Percentiles rank a stretch among this genome's conserved stretches.
Conservation (phyloP, 2,113 vertebrate species). For the Rutilus rutilus region DNA sequence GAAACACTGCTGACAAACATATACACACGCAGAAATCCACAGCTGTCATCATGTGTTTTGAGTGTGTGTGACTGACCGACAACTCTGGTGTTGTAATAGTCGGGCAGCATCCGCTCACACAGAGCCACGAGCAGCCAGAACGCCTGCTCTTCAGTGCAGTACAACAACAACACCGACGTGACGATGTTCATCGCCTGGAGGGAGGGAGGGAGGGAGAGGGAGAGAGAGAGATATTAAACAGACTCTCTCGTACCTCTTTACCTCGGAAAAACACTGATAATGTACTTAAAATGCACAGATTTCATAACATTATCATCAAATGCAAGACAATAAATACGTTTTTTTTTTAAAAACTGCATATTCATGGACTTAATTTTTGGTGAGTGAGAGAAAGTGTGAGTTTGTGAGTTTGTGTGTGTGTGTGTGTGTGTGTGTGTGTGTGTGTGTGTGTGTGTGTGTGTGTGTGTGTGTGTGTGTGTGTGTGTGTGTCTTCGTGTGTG, state of each 20-base stretch:
- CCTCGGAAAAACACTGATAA: not conserved
- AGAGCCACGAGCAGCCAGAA: conserved; percentile 97
- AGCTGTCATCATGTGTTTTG: not conserved
- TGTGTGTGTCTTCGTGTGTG: too few relatives aligned
- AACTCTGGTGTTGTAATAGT: conserved; percentile 98
- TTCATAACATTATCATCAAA: too few relatives aligned
- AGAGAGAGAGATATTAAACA: not conserved
- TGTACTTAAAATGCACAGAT: not conserved
- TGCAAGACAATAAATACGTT: too few relatives aligned
- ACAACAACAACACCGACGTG: conserved; percentile 92
- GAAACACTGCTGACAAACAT: conserved; percentile 63
- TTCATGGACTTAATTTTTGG: too few relatives aligned
- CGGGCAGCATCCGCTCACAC: conserved; percentile 94
- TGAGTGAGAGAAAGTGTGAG: too few relatives aligned
- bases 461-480: too few relatives aligned
- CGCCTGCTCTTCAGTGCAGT: conserved; percentile 92
- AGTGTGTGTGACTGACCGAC: conserved; percentile 83
- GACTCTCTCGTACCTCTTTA: not conserved
- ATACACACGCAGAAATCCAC: not conserved
- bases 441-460: too few relatives aligned
- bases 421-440: too few relatives aligned
- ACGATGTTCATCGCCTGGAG: conserved; percentile 98
- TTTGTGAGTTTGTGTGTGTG: too few relatives aligned
- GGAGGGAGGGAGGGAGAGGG: not conserved
- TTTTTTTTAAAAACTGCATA: too few relatives aligned